phyloP scores from a whole-genome alignment of 2,888 invertebrate species.

The Beris chalybata region DNA sequence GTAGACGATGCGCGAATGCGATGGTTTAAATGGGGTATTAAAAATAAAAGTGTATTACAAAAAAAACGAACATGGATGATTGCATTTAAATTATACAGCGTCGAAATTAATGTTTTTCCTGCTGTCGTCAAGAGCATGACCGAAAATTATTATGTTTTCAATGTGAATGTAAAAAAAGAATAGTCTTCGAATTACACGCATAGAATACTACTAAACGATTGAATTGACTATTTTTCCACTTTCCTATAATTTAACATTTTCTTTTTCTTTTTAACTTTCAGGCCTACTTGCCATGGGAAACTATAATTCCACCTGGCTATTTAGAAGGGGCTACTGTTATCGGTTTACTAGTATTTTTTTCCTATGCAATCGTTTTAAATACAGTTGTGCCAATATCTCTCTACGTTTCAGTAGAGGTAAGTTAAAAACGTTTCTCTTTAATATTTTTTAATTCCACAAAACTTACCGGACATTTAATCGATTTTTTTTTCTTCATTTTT shows the following conservation, averaged over 20 bases:
- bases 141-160: too few species aligned
- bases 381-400: slow-evolving; percentile 99
- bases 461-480: background rate
- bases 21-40: too few species aligned
- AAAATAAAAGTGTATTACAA: too few species aligned
- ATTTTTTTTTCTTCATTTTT: background rate
- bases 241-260: background rate
- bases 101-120: too few species aligned
- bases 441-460: background rate
- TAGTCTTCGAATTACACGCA: too few species aligned
- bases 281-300: slow-evolving; percentile 92
- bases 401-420: slow-evolving; percentile 92
- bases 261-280: slow-evolving; percentile 49
- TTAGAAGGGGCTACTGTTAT: slow-evolving; percentile 86
- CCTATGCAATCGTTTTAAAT: slow-evolving; percentile 98
- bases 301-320: slow-evolving; percentile 82
- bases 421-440: slow-evolving; percentile 41
- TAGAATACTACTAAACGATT: background rate
- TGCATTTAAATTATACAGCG: too few species aligned
- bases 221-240: background rate
- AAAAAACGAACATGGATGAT: too few species aligned
- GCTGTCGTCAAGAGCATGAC: too few species aligned
- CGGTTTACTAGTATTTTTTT: slow-evolving; percentile 96
- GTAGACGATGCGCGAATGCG: too few species aligned
- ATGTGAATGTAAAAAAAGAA: too few species aligned